A percentile compares a stretch with the other conserved stretches of the same genome.
These are phyloP conservation scores for Albula glossodonta DNA, from an alignment of 2,113 vertebrate species.

Conservation along the genomic window DNA sequence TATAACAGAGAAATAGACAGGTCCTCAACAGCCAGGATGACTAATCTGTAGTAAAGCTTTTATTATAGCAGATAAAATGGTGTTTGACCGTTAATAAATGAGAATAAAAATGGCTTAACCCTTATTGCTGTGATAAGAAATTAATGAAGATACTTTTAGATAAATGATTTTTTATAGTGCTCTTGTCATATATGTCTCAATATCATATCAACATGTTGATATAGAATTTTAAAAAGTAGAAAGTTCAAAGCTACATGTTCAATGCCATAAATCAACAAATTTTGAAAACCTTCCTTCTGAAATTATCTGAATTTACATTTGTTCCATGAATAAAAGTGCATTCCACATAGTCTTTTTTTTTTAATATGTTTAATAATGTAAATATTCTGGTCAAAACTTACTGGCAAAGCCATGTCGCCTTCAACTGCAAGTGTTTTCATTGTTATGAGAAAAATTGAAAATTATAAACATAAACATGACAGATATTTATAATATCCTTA, in stretches of 20 bases:
- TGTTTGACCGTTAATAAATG: background rate
- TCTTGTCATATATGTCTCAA: background rate
- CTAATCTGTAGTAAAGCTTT: too few species aligned
- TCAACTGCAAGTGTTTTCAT: constrained; percentile 71
- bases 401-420: constrained; percentile 69
- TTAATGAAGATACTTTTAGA: background rate
- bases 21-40: too few species aligned
- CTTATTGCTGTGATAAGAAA: background rate
- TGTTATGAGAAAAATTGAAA: constrained; percentile 43
- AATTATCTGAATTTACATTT: too few species aligned
- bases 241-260: background rate
- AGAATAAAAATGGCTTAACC: background rate
- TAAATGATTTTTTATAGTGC: background rate
- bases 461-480: too few species aligned
- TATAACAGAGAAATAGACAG: too few species aligned
- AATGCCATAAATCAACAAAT: background rate
- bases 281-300: too few species aligned
- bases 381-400: background rate
- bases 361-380: too few species aligned
- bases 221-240: background rate
- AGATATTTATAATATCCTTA: too few species aligned
- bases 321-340: too few species aligned
- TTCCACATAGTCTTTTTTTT: too few species aligned
- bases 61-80: background rate
- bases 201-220: background rate